Evolutionary conservation across 2,888 invertebrate genomes (phyloP).

Genomic region (Idaea aversata): DNA sequence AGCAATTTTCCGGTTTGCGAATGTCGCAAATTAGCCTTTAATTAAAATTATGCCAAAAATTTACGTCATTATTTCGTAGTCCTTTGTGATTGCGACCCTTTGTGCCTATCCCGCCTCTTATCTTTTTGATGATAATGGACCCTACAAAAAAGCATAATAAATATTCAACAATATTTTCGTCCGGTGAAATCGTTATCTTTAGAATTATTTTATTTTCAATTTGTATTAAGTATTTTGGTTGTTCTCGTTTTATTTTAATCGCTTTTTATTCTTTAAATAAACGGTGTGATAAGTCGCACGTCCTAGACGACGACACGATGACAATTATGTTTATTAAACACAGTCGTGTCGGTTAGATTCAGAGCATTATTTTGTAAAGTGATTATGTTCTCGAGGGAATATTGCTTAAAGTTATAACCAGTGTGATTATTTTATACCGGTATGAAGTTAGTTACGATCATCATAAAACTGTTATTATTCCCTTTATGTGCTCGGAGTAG

Average conservation of each 20-base stretch:
- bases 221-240: constrained; percentile 9
- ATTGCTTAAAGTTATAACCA: constrained; percentile 4
- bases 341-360: neutral
- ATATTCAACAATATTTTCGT: constrained; percentile 46
- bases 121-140: constrained; percentile 53
- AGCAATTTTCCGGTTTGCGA: constrained; percentile 55
- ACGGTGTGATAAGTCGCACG: neutral
- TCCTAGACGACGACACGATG: neutral
- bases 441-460: constrained; percentile 12
- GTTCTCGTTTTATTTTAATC: neutral
- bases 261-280: neutral
- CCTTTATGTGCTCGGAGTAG: constrained; percentile 11
- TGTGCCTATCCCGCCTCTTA: constrained; percentile 44
- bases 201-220: constrained; percentile 26
- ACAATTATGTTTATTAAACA: neutral
- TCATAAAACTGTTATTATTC: constrained; percentile 14
- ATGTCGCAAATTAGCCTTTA: constrained; percentile 68
- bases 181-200: constrained; percentile 24
- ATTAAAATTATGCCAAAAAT: constrained; percentile 71
- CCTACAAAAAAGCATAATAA: constrained; percentile 48
- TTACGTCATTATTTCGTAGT: constrained; percentile 57
- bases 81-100: constrained; percentile 65
- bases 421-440: constrained; percentile 9
- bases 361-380: constrained; percentile 5
- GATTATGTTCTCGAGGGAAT: constrained; percentile 1